phyloP scores from a whole-genome alignment of 2,113 vertebrate genomes.

The Tragelaphus scriptus region DNA sequence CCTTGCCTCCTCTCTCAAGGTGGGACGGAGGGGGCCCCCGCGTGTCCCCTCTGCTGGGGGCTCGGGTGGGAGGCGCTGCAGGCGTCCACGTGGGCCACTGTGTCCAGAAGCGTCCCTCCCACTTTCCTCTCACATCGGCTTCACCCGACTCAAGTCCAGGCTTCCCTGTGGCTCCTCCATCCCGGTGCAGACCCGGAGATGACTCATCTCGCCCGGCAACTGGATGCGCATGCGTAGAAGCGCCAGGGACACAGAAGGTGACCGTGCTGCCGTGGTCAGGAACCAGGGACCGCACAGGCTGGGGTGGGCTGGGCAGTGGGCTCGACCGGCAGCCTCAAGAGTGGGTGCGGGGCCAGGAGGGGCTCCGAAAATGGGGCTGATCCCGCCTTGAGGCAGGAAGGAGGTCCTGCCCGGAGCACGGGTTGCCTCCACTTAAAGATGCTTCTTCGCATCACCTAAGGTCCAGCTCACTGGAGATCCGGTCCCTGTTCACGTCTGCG shows the following conservation, averaged over 20 bases:
- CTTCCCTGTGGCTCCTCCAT: background rate
- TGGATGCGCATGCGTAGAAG: background rate
- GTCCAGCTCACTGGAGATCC: background rate
- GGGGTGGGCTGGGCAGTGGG: too few relatives aligned
- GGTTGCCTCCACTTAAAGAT: accelerated
- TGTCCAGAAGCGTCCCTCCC: background rate
- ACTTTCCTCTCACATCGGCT: accelerated
- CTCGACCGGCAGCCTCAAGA: too few relatives aligned
- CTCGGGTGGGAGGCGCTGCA: accelerated
- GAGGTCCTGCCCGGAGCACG: background rate
- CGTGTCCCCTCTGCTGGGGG: accelerated
- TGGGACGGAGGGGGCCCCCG: too few relatives aligned
- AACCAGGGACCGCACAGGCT: accelerated
- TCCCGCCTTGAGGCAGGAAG: background rate
- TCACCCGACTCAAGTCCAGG: accelerated
- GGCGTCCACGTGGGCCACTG: accelerated
- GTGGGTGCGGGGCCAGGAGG: background rate
- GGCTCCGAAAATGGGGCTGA: background rate
- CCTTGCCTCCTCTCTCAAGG: background rate
- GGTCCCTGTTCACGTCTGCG: background rate
- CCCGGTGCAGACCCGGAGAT: background rate
- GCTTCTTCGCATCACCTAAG: background rate
- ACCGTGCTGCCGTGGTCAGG: accelerated
- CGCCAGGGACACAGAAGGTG: background rate
- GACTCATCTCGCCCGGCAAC: background rate